phyloP scores from a whole-genome alignment of 1,140 invertebrate species.

The Cryptotermes secundus region DNA sequence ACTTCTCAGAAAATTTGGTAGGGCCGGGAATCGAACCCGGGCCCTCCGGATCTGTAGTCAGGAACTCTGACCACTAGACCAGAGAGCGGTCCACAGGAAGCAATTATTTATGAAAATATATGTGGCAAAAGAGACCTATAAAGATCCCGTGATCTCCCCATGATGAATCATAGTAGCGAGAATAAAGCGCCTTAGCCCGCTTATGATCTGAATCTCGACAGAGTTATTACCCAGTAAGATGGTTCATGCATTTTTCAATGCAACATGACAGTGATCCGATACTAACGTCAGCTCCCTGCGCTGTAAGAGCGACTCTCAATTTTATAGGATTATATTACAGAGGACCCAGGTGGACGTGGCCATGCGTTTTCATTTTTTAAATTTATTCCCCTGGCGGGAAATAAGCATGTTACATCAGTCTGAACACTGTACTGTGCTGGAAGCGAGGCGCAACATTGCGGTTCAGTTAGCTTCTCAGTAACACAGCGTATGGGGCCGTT shows the following conservation, averaged over 20 bases:
- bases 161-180: too few relatives aligned
- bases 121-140: too few relatives aligned
- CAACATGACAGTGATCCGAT: constrained; percentile 15
- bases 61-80: too few relatives aligned
- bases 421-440: not conserved
- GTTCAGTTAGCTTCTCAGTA: not conserved
- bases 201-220: not conserved
- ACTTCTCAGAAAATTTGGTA: too few relatives aligned
- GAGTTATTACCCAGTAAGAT: constrained; percentile 13
- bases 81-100: too few relatives aligned
- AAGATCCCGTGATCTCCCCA: too few relatives aligned
- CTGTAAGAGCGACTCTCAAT: not conserved
- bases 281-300: not conserved
- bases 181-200: not conserved
- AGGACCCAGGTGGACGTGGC: not conserved
- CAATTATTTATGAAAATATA: too few relatives aligned
- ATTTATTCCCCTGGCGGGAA: not conserved
- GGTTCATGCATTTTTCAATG: constrained; percentile 16
- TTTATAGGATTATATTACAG: constrained; percentile 11
- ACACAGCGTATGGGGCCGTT: not conserved
- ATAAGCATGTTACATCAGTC: not conserved
- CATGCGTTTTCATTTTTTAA: constrained; percentile 1
- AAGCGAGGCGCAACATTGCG: not conserved
- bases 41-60: too few relatives aligned
- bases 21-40: too few relatives aligned